phyloP scores from a whole-genome alignment of 2,797 vertebrate species.

The Gymnothorax reevesii region DNA sequence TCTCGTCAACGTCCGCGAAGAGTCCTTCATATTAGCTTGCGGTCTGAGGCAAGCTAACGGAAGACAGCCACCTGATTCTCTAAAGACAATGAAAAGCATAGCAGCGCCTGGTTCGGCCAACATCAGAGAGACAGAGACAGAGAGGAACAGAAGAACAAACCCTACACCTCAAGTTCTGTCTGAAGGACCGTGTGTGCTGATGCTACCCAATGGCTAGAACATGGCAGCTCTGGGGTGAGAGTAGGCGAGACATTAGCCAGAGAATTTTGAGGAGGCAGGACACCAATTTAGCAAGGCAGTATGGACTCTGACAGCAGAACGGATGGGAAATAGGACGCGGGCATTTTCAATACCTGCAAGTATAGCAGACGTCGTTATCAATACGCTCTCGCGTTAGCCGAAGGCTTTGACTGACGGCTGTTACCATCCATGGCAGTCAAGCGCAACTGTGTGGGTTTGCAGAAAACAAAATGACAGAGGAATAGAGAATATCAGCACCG shows the following conservation, averaged over 20 bases:
- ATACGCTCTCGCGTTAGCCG: constrained; percentile 90
- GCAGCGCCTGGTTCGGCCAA: background rate
- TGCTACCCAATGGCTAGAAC: constrained; percentile 48
- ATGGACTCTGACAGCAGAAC: constrained; percentile 33
- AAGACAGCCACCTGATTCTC: background rate
- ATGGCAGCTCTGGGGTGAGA: constrained; percentile 52
- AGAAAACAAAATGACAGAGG: constrained; percentile 72
- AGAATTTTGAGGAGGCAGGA: constrained; percentile 46
- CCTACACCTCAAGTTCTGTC: background rate
- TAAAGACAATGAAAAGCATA: background rate
- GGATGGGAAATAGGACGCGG: constrained; percentile 60
- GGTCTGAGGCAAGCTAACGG: background rate
- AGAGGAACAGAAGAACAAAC: background rate
- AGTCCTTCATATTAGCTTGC: background rate
- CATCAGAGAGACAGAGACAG: background rate
- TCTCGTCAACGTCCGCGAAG: background rate
- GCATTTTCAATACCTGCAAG: constrained; percentile 89
- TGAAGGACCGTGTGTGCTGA: constrained; percentile 59
- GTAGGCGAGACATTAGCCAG: constrained; percentile 22
- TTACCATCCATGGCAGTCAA: constrained; percentile 93
- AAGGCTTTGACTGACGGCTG: constrained; percentile 96
- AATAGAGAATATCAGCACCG: constrained; percentile 78
- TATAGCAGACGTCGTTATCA: constrained; percentile 88
- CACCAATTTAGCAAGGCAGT: constrained; percentile 6
- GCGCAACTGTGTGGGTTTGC: constrained; percentile 90